Evolutionary conservation across 2,888 invertebrate species (phyloP), one percentile per base, ranked within the genome.

Genomic region (Andrena flavipes): DNA sequence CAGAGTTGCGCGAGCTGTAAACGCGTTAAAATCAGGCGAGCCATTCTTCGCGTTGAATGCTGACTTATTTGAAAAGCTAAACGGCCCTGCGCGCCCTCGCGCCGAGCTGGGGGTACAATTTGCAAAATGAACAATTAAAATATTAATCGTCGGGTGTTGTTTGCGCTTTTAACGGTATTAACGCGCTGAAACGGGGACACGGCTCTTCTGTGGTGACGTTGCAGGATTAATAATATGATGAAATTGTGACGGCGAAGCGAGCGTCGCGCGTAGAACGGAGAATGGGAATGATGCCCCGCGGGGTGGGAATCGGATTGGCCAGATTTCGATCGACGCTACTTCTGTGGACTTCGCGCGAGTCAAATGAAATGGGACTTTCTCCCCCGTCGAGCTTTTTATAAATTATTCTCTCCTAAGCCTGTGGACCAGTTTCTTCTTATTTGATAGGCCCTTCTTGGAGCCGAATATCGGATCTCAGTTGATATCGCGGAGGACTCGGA

Each of bases 41-140:
- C 20, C 42, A 20, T 65, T 82, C 35, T 48, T 67, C 16, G 7
- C 48, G 33, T 6, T 29, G 56, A 56, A 60, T 48, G 51, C 13
- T 4, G 26, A 77, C 68, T 81, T 67, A 29, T 67, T 70, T 49
- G 72, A 5, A 29, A 65, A 77, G 56, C 64, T 42, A 42, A 42
- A 42, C 42, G 29, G 35, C 51, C 42, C 4, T 42, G 42, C 51
- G 23, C 20, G 20, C 13, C 33, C 33, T 4, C 23, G 42, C 16
- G 5, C 13, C 7, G 2, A 13, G 42, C 48, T 5, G 4, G 42
- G 42, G 8, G 23, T 42, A 23, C 62, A 29, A 65, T 67, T 16
- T 54, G 10, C 69, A 6, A 49, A 49, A n/a, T 29, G 60, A n/a
- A 63, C 73, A 64, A 48, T 59, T 16, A 71, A 63, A 48, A 59